Conservation (phyloP, 2,113 vertebrate species). For the Hystrix cristata region DNA sequence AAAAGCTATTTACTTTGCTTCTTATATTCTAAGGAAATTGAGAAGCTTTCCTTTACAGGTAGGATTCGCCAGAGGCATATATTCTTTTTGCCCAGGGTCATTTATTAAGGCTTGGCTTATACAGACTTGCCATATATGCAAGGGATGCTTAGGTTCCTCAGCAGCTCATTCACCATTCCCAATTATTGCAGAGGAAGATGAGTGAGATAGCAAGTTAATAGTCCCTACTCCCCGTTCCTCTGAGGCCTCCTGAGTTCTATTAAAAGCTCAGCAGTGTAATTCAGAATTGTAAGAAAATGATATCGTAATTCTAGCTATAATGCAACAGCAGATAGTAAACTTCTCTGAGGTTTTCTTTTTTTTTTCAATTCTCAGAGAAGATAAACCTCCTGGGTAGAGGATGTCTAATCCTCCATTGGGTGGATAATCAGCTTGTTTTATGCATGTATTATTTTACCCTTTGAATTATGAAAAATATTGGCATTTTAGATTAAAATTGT, state of each 20-base stretch:
- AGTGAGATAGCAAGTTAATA: background rate
- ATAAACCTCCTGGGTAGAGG: background rate
- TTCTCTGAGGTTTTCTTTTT: background rate
- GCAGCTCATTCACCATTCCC: background rate
- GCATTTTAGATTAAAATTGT: slow-evolving; percentile 35
- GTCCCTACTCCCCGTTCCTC: background rate
- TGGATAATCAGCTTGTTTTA: slow-evolving; percentile 38
- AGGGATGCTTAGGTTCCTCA: background rate
- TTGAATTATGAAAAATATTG: slow-evolving; percentile 43
- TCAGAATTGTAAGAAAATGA: slow-evolving; percentile 43
- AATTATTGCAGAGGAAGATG: background rate
- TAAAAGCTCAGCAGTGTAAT: background rate
- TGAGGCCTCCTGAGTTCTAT: background rate
- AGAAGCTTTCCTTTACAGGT: background rate
- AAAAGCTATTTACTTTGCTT: slow-evolving; percentile 23
- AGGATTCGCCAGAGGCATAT: background rate
- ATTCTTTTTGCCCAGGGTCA: background rate
- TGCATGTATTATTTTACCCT: background rate
- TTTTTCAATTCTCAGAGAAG: slow-evolving; percentile 51
- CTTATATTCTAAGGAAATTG: slow-evolving; percentile 46
- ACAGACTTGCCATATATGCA: background rate
- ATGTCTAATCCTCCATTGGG: background rate
- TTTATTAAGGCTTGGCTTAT: slow-evolving; percentile 30
- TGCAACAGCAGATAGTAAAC: slow-evolving; percentile 21
- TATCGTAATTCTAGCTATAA: slow-evolving; percentile 53